Evolutionary conservation across 2,797 vertebrate species (phyloP), one percentile per base, ranked within the genome.

Genomic region (Sebastes vulpes): DNA sequence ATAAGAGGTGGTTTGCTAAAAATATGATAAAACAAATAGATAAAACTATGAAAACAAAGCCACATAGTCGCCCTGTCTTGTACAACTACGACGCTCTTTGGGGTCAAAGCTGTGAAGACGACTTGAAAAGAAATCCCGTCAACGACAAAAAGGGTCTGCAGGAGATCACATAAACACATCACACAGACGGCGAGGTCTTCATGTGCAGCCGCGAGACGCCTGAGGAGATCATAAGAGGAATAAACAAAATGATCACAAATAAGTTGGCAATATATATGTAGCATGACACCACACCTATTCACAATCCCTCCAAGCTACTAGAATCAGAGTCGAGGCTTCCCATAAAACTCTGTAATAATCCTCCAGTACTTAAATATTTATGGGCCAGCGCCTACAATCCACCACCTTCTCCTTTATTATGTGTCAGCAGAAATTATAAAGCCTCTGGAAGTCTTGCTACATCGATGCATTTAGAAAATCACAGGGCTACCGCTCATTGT

Each of bases 291-390:
- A 9, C 81, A 80, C 38, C 76, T 65, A 69, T 63, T 76, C 67
- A 28, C 65, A 79, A 81, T 82, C 67, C 82, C 75, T 85, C 32
- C 81, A 63, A 88, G 77, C 68, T 21, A 59, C 75, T 60, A 60
- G 78, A 90, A 88, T 87, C 91, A 83, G 50, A 83, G 63, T n/a
- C 18, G 31, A 85, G 71, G 71, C 72, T 76, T 77, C 77, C 64
- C 53, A 81, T 90, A 81, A 89, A 75, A 77, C 70, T 79, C 75
- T 71, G 81, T 90, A 91, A 92, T 91, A 94, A 93, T 90, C 75
- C 84, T 50, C 78, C 29, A 25, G 67, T 84, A 79, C 83, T 94
- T 92, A 92, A 93, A 94, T 92, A 93, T 95, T 92, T 91, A 94
- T 94, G 83, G 76, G 53, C 72, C 69, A 48, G 48, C 18, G 61